Base-by-base conservation (phyloP, 2,888 invertebrate genomes). In the Drosophila diplacantha region DNA sequence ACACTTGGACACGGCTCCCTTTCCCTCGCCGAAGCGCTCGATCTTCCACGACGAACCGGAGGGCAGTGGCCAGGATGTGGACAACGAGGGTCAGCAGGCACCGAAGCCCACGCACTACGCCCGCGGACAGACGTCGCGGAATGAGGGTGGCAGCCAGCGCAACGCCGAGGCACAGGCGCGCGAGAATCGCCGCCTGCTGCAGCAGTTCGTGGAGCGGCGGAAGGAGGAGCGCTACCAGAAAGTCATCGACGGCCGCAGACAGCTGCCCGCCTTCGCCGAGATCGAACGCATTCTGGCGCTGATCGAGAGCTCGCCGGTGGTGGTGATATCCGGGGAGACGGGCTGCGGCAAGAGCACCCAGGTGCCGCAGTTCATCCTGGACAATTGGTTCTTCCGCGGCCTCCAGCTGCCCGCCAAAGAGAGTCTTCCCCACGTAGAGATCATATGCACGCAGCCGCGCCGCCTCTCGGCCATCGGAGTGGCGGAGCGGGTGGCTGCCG, bases 361-460 rank as follows among this genome's bases (percentile, higher is more conserved):
- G 91, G 93, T 98, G n/a, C 97, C 97, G 0, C 98, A 98, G 87
- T 97, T 95, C 88, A 92, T 98, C 44, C 87, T 98, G 29, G 98
- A 98, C 85, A 92, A 96, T 64, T 96, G 95, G 93, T 88, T 96
- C 51, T 88, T 92, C 32, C 80, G 79, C 22, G 72, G 83, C 0
- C 81, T 81, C 2, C 63, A 72, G 46, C 31, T 51, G 55, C 35
- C 65, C 1, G 3, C 59, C 2, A 73, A 92, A 69, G 88, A 90
- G 12, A 90, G 89, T 0, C 88, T 90, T 12, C 89, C 91, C 11
- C 94, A 94, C 65, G 92, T 95, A 5, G 94, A 96, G 83, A 94
- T 98, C 41, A 91, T 98, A 47, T 97, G 97, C 83, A 97, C 97
- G 0, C 97, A 98, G 87, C 98, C 98, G 0, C 90, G 98, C 43